Evolutionary conservation across 2,888 invertebrate species (phyloP).

Genomic region (Campopleginae sp.): DNA sequence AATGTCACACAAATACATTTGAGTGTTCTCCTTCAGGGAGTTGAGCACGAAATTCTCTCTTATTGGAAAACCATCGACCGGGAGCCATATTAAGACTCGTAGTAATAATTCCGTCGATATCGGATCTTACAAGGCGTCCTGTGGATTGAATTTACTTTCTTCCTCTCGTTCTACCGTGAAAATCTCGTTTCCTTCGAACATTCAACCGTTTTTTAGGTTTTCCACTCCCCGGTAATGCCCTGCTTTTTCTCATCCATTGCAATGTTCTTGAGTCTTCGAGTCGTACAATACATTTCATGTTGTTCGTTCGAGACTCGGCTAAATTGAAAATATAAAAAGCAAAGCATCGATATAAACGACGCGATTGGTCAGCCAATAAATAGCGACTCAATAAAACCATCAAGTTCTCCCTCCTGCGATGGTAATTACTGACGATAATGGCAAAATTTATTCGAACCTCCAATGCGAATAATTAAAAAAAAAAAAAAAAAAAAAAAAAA

Average conservation of each 20-base stretch:
- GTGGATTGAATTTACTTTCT: conserved; percentile 44
- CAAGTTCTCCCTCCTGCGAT: not conserved
- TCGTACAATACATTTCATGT: not conserved
- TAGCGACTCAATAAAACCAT: not conserved
- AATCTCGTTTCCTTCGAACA: conserved; percentile 43
- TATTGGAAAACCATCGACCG: conserved; percentile 65
- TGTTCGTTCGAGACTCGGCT: not conserved
- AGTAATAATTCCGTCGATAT: conserved; percentile 59
- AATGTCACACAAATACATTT: not conserved
- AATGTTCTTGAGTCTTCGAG: not conserved
- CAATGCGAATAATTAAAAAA: not conserved
- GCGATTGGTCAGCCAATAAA: not conserved
- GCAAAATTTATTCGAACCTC: not conserved
- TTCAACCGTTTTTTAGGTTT: not conserved
- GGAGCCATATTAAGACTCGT: conserved; percentile 49
- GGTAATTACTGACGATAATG: not conserved
- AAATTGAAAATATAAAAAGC: not conserved
- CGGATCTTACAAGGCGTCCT: conserved; percentile 37
- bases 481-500: too few relatives aligned
- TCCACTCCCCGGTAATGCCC: conserved; percentile 3
- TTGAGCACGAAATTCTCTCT: conserved; percentile 43
- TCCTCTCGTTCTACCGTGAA: conserved; percentile 18
- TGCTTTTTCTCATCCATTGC: conserved; percentile 8
- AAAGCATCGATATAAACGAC: not conserved
- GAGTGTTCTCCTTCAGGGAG: conserved; percentile 25